A percentile compares a stretch with the other conserved stretches of the same genome.
Conservation (phyloP, 2,113 vertebrate species). For the Pelvicachromis taeniatus region DNA sequence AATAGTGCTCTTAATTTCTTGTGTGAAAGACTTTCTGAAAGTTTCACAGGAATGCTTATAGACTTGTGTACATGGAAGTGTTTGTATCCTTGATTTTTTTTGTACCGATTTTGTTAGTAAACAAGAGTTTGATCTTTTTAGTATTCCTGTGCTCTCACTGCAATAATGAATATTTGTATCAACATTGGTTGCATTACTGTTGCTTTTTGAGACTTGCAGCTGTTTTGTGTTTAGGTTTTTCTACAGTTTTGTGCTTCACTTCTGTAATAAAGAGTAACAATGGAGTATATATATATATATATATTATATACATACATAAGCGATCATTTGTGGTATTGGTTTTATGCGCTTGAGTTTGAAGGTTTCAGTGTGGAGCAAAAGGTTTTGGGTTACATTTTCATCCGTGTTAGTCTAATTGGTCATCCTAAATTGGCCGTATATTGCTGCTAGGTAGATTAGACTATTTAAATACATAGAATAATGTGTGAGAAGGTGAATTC, state of each 20-base stretch:
- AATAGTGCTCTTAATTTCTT: slow-evolving; percentile 63
- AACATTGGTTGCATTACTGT: slow-evolving; percentile 66
- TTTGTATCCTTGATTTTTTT: slow-evolving; percentile 72
- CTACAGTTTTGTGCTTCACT: slow-evolving; percentile 73
- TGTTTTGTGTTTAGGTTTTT: slow-evolving; percentile 73
- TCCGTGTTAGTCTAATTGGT: background rate
- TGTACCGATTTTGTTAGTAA: slow-evolving; percentile 71
- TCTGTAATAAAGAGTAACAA: slow-evolving; percentile 75
- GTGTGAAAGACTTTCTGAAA: slow-evolving; percentile 36
- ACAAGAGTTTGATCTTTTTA: slow-evolving; percentile 62
- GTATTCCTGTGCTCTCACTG: slow-evolving; percentile 72
- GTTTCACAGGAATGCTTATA: slow-evolving; percentile 45
- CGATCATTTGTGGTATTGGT: background rate
- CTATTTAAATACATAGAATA: background rate
- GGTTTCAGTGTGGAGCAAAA: background rate
- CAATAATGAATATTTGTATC: slow-evolving; percentile 78
- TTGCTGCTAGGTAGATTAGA: background rate
- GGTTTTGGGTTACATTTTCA: background rate
- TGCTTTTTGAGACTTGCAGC: slow-evolving; percentile 69
- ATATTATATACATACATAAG: slow-evolving; percentile 15
- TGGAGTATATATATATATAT: slow-evolving; percentile 24
- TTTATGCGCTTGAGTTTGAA: background rate
- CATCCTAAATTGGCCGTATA: background rate
- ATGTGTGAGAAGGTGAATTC: background rate
- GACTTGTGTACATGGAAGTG: slow-evolving; percentile 61